Conservation (phyloP, 2,888 invertebrate genomes). For the Ormyrus nitidulus region DNA sequence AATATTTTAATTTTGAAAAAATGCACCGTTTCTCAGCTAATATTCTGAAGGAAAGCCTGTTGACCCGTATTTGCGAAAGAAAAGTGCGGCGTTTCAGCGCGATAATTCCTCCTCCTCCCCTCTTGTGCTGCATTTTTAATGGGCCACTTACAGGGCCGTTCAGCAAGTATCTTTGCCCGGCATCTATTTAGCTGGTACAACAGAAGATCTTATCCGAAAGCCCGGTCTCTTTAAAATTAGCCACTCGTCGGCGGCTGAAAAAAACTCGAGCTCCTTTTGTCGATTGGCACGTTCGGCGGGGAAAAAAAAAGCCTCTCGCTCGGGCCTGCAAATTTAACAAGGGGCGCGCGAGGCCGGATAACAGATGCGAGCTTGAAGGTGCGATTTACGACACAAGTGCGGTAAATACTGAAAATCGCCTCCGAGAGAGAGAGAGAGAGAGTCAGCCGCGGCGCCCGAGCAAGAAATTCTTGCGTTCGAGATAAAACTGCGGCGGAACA, state of each 20-base stretch:
- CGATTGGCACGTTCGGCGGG: neutral
- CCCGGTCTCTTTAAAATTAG: constrained; percentile 11
- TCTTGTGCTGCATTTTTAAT: constrained; percentile 23
- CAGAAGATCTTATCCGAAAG: constrained; percentile 9
- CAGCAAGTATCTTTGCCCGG: constrained; percentile 7
- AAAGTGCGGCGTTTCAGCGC: neutral
- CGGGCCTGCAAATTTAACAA: constrained; percentile 33
- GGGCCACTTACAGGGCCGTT: constrained; percentile 34
- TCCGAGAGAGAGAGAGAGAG: neutral
- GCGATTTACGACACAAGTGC: constrained; percentile 39
- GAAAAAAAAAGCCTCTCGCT: neutral
- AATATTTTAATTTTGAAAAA: too few species aligned
- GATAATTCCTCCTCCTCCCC: constrained; percentile 4
- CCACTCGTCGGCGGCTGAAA: neutral
- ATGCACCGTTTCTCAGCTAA: too few species aligned
- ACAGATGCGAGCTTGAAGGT: constrained; percentile 6
- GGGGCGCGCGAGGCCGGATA: neutral
- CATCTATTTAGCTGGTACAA: constrained; percentile 28
- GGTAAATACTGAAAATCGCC: constrained; percentile 47
- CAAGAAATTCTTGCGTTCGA: constrained; percentile 39
- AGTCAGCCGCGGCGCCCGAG: neutral
- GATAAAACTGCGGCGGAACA: constrained; percentile 48
- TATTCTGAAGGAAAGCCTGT: too few species aligned
- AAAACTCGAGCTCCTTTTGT: constrained; percentile 3
- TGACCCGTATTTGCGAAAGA: neutral